Evolutionary conservation across 2,888 invertebrate species (phyloP).

Genomic region (Microctonus aethiopoides): DNA sequence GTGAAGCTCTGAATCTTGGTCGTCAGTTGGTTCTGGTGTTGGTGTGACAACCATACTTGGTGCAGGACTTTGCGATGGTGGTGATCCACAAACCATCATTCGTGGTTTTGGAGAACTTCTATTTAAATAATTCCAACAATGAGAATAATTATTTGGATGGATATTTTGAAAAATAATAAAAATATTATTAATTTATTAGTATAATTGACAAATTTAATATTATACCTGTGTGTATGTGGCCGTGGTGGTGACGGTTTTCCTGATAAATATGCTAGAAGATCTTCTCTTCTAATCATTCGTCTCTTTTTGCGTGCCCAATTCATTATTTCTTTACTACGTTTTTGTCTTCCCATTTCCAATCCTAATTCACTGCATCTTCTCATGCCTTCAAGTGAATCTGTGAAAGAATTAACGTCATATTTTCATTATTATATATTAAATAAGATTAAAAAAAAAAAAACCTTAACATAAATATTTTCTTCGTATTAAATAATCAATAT

Average conservation of each 20-base stretch:
- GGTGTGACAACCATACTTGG: conserved; percentile 65
- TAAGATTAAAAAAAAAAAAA: too few relatives aligned
- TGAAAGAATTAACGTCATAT: conserved; percentile 30
- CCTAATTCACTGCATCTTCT: conserved; percentile 77
- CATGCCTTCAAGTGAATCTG: conserved; percentile 80
- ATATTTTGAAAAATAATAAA: not conserved
- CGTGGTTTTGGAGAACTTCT: conserved; percentile 70
- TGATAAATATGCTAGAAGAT: conserved; percentile 80
- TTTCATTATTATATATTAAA: not conserved
- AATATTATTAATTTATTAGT: not conserved
- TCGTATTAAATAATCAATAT: not conserved
- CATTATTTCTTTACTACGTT: conserved; percentile 79
- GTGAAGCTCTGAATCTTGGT: conserved; percentile 74
- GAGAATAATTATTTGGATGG: not conserved
- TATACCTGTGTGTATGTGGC: conserved; percentile 69
- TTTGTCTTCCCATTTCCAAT: conserved; percentile 78
- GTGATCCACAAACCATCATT: conserved; percentile 65
- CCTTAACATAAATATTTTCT: too few relatives aligned
- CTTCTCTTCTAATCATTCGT: conserved; percentile 80
- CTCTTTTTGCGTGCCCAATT: conserved; percentile 82
- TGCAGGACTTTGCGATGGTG: conserved; percentile 67
- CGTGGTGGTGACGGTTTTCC: conserved; percentile 76
- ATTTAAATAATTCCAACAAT: not conserved
- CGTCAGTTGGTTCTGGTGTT: conserved; percentile 63
- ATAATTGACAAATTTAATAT: not conserved